phyloP scores from a whole-genome alignment of 2,888 invertebrate genomes.

The Drosophila maculinotata region DNA sequence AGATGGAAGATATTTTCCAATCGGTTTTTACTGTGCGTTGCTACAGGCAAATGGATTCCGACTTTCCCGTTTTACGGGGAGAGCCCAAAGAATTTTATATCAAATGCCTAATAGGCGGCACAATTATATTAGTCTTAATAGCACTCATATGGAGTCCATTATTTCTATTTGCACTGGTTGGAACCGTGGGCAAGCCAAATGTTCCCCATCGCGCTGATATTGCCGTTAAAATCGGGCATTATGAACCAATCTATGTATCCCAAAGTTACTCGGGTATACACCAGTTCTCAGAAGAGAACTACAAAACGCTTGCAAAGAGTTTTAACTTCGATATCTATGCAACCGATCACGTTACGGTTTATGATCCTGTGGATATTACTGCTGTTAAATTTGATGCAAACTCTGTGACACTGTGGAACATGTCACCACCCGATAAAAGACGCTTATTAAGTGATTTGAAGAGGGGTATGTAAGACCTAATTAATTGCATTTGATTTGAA shows the following conservation, averaged over 20 bases:
- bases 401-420: conserved; percentile 65
- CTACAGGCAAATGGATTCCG: conserved; percentile 92
- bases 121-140: conserved; percentile 92
- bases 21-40: conserved; percentile 93
- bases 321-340: conserved; percentile 85
- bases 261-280: conserved; percentile 92
- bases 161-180: conserved; percentile 96
- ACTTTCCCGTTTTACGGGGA: conserved; percentile 96
- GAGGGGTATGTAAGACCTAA: conserved; percentile 25
- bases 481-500: neutral
- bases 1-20: conserved; percentile 99
- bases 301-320: conserved; percentile 86
- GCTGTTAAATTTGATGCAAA: conserved; percentile 62
- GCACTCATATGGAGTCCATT: conserved; percentile 98
- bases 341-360: conserved; percentile 55
- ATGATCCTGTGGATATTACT: conserved; percentile 57
- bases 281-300: conserved; percentile 87
- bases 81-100: conserved; percentile 90
- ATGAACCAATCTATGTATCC: conserved; percentile 95
- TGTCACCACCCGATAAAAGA: conserved; percentile 63
- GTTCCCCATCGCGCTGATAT: conserved; percentile 93
- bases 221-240: conserved; percentile 93
- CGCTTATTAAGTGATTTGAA: conserved; percentile 50
- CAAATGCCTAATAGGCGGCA: conserved; percentile 96
- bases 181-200: conserved; percentile 94